A percentile compares a stretch with the other conserved stretches of the same genome.
Evolutionary conservation across 1,140 invertebrate species (phyloP).

Genomic region (Drosophila ananassae): DNA sequence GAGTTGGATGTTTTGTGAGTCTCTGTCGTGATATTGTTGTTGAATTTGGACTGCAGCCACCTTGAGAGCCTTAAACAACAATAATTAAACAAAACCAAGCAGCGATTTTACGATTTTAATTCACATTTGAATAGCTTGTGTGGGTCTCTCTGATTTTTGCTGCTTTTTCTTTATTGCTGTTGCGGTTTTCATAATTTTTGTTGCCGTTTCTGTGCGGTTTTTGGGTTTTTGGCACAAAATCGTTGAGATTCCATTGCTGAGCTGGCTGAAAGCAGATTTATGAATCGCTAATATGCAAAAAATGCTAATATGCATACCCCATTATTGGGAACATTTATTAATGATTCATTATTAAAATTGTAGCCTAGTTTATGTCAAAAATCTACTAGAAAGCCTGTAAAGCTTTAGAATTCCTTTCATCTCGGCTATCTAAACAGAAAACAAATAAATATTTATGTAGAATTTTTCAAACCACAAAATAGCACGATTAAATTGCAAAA

Average conservation of each 20-base stretch:
- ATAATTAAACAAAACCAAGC: constrained; percentile 38
- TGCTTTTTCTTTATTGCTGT: constrained; percentile 43
- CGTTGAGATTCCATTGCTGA: constrained; percentile 47
- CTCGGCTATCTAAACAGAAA: constrained; percentile 25
- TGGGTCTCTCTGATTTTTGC: constrained; percentile 16
- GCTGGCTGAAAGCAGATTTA: constrained; percentile 40
- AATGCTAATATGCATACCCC: constrained; percentile 28
- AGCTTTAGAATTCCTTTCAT: constrained; percentile 26
- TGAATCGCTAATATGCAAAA: constrained; percentile 37
- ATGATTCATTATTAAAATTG: constrained; percentile 1
- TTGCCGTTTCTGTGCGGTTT: constrained; percentile 26
- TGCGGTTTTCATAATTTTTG: constrained; percentile 30
- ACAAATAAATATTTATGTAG: constrained; percentile 37
- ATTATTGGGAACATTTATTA: constrained; percentile 1
- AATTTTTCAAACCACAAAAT: constrained; percentile 22
- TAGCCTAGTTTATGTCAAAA: not conserved
- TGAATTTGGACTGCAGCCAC: constrained; percentile 50
- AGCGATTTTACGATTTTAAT: constrained; percentile 46
- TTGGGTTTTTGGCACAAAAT: constrained; percentile 52
- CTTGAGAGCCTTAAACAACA: constrained; percentile 46
- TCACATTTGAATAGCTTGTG: constrained; percentile 40
- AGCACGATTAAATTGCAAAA: constrained; percentile 45
- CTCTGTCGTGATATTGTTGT: constrained; percentile 35
- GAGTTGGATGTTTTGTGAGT: constrained; percentile 40
- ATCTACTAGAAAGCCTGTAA: not conserved